Percentiles rank a stretch among this genome's conserved stretches.
Conservation (phyloP, 2,888 invertebrate genomes). For the Pseudococcus viburni region DNA sequence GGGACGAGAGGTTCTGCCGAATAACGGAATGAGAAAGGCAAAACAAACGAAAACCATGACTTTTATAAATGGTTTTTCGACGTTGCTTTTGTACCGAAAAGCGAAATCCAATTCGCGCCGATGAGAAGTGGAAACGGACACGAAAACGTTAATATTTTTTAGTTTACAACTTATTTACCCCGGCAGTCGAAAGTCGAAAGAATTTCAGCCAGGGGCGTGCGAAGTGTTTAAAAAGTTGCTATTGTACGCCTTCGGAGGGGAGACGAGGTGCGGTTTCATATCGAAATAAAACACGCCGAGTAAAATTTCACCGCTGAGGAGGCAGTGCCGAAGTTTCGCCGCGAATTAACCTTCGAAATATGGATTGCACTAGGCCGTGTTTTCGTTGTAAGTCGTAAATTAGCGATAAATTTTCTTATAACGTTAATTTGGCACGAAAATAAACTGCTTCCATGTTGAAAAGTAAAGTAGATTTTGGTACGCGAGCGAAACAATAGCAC, state of each 20-base stretch:
- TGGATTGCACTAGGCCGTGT: conserved; percentile 32
- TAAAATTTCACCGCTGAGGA: neutral
- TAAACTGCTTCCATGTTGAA: conserved; percentile 42
- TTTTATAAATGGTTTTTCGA: conserved; percentile 43
- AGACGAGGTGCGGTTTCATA: neutral
- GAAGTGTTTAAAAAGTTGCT: neutral
- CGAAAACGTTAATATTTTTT: conserved; percentile 24
- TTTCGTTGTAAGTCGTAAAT: conserved; percentile 25
- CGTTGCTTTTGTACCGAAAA: conserved; percentile 36
- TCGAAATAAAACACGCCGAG: neutral
- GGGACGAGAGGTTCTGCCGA: neutral
- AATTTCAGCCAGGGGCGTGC: neutral
- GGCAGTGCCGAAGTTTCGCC: neutral
- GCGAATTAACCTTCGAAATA: conserved; percentile 48
- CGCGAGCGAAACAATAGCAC: neutral
- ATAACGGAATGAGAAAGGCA: neutral
- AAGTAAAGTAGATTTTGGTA: neutral
- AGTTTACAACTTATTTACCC: conserved; percentile 33
- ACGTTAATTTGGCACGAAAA: conserved; percentile 55
- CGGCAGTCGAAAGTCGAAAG: neutral
- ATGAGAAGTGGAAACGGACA: neutral
- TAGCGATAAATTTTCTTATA: conserved; percentile 47
- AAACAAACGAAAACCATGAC: conserved; percentile 3
- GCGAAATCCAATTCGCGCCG: conserved; percentile 27
- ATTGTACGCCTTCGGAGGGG: too few relatives aligned